phyloP scores from a whole-genome alignment of 1,140 invertebrate species.

The Dendroctonus valens region DNA sequence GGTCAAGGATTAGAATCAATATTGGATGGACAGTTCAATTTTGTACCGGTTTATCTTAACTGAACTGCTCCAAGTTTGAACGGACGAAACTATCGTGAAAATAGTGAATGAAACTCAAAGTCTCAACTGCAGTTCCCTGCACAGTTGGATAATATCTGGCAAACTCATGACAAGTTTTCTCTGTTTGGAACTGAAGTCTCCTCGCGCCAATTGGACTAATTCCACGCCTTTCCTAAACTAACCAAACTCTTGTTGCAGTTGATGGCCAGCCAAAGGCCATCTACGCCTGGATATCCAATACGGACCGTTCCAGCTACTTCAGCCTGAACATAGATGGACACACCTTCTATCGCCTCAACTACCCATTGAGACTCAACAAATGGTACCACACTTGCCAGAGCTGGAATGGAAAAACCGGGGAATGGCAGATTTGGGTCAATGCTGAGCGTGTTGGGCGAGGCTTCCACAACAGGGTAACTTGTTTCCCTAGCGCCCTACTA shows the following conservation, averaged over 20 bases:
- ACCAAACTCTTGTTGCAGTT: constrained; percentile 52
- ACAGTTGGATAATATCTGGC: no score
- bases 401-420: constrained; percentile 81
- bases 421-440: constrained; percentile 86
- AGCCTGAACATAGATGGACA: constrained; percentile 76
- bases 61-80: no score
- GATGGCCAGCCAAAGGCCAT: constrained; percentile 69
- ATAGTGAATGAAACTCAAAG: no score
- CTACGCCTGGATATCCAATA: constrained; percentile 74
- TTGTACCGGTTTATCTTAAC: no score
- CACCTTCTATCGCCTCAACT: constrained; percentile 78
- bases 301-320: constrained; percentile 74
- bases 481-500: neutral
- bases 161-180: no score
- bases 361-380: constrained; percentile 72
- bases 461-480: constrained; percentile 77
- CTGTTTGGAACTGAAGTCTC: no score
- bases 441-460: constrained; percentile 77
- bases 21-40: no score
- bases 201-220: no score
- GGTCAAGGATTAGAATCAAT: no score
- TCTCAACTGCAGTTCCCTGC: no score
- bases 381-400: constrained; percentile 85
- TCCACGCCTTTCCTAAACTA: neutral
- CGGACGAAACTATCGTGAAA: no score